phyloP scores from a whole-genome alignment of 2,888 invertebrate species.

The Leptinotarsa tumamoca region DNA sequence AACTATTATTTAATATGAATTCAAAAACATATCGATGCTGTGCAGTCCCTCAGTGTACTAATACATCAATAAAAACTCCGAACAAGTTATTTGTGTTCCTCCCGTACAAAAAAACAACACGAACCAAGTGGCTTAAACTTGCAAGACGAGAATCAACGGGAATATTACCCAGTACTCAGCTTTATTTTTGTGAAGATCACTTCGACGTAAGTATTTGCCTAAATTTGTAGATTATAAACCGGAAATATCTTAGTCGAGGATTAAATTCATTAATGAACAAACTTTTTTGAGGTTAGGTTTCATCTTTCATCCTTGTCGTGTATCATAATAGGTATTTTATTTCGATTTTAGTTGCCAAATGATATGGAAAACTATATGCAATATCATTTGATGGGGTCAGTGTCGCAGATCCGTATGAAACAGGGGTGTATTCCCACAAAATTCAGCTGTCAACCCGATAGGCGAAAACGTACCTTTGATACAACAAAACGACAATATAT shows the following conservation, averaged over 20 bases:
- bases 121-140: no score
- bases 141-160: no score
- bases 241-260: background rate
- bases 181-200: no score
- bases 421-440: constrained; percentile 24
- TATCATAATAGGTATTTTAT: background rate
- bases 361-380: constrained; percentile 28
- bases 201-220: no score
- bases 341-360: constrained; percentile 23
- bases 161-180: no score
- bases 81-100: no score
- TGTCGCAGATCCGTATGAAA: constrained; percentile 22
- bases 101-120: no score
- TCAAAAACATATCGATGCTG: no score
- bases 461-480: constrained; percentile 16
- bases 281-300: background rate
- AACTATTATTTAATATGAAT: no score
- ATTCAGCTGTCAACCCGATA: constrained; percentile 17
- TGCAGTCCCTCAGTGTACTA: no score
- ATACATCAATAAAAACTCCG: no score
- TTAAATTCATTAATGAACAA: background rate
- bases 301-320: background rate
- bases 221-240: no score
- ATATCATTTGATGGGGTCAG: constrained; percentile 20
- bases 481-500: constrained; percentile 17